A percentile compares a stretch with the other conserved stretches of the same genome.
These are phyloP conservation scores for Megalopta genalis DNA, from an alignment of 1,140 invertebrate species.

Conservation along the genomic window DNA sequence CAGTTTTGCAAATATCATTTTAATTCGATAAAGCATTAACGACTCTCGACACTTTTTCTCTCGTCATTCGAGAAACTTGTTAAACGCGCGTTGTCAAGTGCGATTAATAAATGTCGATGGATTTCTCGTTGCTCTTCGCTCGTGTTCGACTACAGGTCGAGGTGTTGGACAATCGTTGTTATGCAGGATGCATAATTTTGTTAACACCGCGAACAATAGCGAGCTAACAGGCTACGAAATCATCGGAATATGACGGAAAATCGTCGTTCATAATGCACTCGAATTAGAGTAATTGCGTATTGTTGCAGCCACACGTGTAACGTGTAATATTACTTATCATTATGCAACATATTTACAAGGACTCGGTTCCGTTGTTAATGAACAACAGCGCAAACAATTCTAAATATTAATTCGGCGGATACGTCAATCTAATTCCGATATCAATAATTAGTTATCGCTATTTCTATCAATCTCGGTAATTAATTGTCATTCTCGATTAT, in stretches of 20 bases:
- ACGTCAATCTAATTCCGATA: not conserved
- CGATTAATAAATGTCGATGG: conserved; percentile 10
- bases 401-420: too few species aligned
- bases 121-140: not conserved
- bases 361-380: not conserved
- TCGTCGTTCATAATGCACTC: conserved; percentile 18
- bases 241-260: conserved; percentile 33
- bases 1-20: not conserved
- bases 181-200: conserved; percentile 40
- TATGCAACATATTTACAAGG: not conserved
- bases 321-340: conserved; percentile 11
- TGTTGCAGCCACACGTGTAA: conserved; percentile 4
- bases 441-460: not conserved
- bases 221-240: conserved; percentile 32
- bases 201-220: conserved; percentile 34
- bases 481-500: too few species aligned
- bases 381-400: not conserved
- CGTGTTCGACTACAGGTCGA: not conserved
- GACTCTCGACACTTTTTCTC: not conserved
- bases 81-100: not conserved
- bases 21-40: not conserved
- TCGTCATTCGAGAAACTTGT: not conserved
- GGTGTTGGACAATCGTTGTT: conserved; percentile 21
- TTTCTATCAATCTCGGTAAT: not conserved
- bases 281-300: conserved; percentile 43